A percentile compares a stretch with the other conserved stretches of the same genome.
phyloP scores from a whole-genome alignment of 1,140 invertebrate species.

The Lordiphosa collinella region DNA sequence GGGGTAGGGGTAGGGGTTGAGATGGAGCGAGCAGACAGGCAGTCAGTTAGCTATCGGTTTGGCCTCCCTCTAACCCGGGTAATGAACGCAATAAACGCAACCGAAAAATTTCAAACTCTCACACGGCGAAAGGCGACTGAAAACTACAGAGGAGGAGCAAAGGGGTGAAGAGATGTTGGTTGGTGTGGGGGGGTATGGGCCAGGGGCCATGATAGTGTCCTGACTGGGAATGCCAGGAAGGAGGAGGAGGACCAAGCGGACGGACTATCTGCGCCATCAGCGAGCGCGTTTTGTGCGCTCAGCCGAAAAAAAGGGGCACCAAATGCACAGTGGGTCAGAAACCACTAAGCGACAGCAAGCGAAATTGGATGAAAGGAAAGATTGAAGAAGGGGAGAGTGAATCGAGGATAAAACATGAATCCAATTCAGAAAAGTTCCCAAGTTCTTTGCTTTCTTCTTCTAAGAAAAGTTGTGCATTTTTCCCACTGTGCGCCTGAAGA shows the following conservation, averaged over 20 bases:
- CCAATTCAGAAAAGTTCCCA: too few relatives aligned
- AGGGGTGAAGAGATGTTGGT: slow-evolving; percentile 3
- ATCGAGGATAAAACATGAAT: too few relatives aligned
- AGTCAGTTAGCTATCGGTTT: slow-evolving; percentile 57
- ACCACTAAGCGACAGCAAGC: too few relatives aligned
- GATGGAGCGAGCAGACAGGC: slow-evolving; percentile 20
- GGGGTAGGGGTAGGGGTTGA: not conserved
- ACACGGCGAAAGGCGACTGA: slow-evolving; percentile 28
- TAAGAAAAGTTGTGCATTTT: not conserved
- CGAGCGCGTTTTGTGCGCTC: slow-evolving; percentile 53
- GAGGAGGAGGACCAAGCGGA: slow-evolving; percentile 1
- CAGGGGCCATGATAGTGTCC: slow-evolving; percentile 32
- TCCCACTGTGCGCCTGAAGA: slow-evolving; percentile 8
- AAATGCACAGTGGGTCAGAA: slow-evolving; percentile 18
- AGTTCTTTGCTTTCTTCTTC: not conserved
- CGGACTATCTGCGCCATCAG: slow-evolving; percentile 43
- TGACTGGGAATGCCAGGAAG: not conserved
- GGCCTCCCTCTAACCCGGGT: slow-evolving; percentile 25
- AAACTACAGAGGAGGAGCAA: slow-evolving; percentile 18
- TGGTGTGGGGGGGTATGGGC: not conserved
- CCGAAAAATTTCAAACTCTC: slow-evolving; percentile 70
- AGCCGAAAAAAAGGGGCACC: slow-evolving; percentile 54
- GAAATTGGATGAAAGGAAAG: too few relatives aligned
- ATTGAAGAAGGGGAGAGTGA: too few relatives aligned
- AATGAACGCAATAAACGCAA: slow-evolving; percentile 77